phyloP scores from a whole-genome alignment of 2,888 invertebrate genomes.

The Drosophila limbata region DNA sequence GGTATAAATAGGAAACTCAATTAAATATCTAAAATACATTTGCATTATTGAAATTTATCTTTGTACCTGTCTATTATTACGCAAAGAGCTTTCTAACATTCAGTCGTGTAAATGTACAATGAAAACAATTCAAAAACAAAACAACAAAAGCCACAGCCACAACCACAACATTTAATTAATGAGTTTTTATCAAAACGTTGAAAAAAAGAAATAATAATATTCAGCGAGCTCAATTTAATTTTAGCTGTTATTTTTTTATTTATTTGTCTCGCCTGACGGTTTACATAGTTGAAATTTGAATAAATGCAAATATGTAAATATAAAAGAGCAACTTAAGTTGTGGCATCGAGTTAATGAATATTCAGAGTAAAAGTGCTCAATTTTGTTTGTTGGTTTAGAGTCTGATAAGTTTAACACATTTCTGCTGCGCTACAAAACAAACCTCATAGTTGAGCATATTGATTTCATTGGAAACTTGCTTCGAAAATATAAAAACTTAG shows the following conservation, averaged over 20 bases:
- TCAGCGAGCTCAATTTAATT: slow-evolving; percentile 22
- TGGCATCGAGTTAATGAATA: slow-evolving; percentile 56
- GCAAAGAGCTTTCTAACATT: slow-evolving; percentile 23
- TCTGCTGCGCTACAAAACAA: slow-evolving; percentile 39
- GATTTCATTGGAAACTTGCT: neutral
- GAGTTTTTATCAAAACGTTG: slow-evolving; percentile 52
- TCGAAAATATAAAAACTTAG: neutral
- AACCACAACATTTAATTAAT: slow-evolving; percentile 66
- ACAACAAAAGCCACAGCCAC: slow-evolving; percentile 37
- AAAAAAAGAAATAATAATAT: slow-evolving; percentile 47
- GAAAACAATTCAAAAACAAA: slow-evolving; percentile 40
- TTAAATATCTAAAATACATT: slow-evolving; percentile 31
- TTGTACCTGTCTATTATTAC: slow-evolving; percentile 22
- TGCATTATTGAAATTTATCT: slow-evolving; percentile 38
- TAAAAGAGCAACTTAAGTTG: slow-evolving; percentile 38
- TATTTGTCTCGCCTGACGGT: slow-evolving; percentile 32
- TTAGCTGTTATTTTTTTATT: slow-evolving; percentile 12
- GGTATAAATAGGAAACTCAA: slow-evolving; percentile 28
- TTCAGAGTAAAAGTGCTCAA: slow-evolving; percentile 66
- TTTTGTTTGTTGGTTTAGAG: slow-evolving; percentile 56
- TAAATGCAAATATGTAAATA: slow-evolving; percentile 66
- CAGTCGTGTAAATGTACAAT: slow-evolving; percentile 42
- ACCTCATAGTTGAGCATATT: slow-evolving; percentile 11
- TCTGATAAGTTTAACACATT: slow-evolving; percentile 63
- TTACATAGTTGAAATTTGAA: slow-evolving; percentile 58